phyloP scores from a whole-genome alignment of 2,113 vertebrate species.

The Lamprotornis superbus region DNA sequence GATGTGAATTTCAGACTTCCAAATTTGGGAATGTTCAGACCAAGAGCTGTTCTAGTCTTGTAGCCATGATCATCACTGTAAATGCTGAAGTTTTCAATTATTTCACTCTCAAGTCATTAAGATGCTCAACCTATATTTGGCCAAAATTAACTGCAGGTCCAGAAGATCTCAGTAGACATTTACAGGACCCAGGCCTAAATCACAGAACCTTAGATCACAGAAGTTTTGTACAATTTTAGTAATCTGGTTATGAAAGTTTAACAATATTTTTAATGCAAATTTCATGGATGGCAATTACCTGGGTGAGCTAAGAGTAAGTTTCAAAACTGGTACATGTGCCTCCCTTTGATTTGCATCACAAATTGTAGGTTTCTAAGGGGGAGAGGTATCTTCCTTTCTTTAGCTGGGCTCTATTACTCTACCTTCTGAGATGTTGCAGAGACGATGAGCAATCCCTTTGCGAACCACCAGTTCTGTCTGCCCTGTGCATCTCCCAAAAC shows the following conservation, averaged over 20 bases:
- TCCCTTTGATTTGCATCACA: not conserved
- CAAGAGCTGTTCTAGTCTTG: not conserved
- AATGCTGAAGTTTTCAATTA: not conserved
- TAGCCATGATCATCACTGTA: not conserved
- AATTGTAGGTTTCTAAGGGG: not conserved
- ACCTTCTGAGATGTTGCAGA: not conserved
- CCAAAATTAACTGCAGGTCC: not conserved
- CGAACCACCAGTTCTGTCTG: not conserved
- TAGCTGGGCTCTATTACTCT: not conserved
- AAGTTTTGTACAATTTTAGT: not conserved
- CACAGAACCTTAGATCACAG: not conserved
- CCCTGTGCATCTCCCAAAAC: not conserved
- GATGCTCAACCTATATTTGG: not conserved
- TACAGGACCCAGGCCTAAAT: not conserved
- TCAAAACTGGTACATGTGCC: not conserved
- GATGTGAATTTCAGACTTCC: constrained; percentile 57
- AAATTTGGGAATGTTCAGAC: constrained; percentile 54
- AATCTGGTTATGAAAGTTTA: not conserved
- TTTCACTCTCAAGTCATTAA: not conserved
- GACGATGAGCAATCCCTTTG: not conserved
- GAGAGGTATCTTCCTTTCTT: not conserved
- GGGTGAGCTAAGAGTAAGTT: not conserved
- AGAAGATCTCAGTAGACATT: not conserved
- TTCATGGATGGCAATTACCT: not conserved
- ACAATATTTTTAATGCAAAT: not conserved